phyloP scores from a whole-genome alignment of 1,140 invertebrate species.

The Caenorhabditis inopinata region DNA sequence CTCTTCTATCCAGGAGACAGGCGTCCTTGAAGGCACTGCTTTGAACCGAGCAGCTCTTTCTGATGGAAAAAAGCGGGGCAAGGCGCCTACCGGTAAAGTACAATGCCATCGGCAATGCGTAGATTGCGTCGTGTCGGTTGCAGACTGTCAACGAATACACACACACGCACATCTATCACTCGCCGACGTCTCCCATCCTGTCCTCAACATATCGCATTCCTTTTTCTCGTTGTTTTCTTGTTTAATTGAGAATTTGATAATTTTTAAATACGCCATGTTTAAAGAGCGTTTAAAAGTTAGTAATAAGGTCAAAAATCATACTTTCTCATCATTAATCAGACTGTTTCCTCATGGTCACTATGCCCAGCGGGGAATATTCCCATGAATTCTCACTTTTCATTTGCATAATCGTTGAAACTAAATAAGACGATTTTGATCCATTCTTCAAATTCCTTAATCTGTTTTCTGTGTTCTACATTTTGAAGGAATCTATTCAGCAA shows the following conservation, averaged over 20 bases:
- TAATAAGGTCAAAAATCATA: neutral
- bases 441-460: neutral
- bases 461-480: too few species aligned
- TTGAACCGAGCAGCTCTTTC: neutral
- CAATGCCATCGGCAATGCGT: constrained; percentile 4
- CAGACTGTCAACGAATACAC: constrained; percentile 21
- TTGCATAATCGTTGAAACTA: constrained; percentile 19
- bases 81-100: constrained; percentile 19
- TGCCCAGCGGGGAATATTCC: constrained; percentile 20
- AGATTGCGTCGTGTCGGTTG: constrained; percentile 2
- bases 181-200: neutral
- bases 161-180: constrained; percentile 23
- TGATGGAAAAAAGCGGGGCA: neutral
- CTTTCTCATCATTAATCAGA: constrained; percentile 15
- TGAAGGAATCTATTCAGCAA: too few species aligned
- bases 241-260: neutral
- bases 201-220: neutral
- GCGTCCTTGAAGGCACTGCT: constrained; percentile 9
- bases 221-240: constrained; percentile 11
- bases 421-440: neutral
- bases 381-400: constrained; percentile 31
- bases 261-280: too few species aligned
- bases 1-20: neutral
- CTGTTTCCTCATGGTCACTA: constrained; percentile 21
- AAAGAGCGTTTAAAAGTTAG: too few species aligned